Conservation (phyloP, 2,888 invertebrate genomes). For the Smittia aterrima region DNA sequence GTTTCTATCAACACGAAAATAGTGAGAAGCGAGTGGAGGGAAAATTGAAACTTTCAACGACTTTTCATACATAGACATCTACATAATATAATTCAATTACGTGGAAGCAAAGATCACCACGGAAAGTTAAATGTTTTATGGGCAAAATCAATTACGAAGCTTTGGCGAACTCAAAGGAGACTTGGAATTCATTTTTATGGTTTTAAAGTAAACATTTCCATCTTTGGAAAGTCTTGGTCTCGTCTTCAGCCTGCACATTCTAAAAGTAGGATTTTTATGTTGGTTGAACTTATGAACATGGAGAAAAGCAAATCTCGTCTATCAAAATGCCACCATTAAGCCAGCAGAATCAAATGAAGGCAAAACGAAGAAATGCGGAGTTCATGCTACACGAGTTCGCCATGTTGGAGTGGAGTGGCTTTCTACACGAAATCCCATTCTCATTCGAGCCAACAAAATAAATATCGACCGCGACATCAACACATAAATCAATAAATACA, state of each 20-base stretch:
- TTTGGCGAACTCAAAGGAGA: background rate
- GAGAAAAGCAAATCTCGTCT: conserved; percentile 21
- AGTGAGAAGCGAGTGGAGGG: conserved; percentile 6
- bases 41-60: conserved; percentile 7
- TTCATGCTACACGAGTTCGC: conserved; percentile 21
- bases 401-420: conserved; percentile 25
- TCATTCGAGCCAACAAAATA: conserved; percentile 27
- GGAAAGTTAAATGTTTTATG: conserved; percentile 9
- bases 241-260: background rate
- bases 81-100: conserved; percentile 30
- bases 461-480: conserved; percentile 41
- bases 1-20: conserved; percentile 37
- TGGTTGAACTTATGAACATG: background rate
- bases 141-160: conserved; percentile 10
- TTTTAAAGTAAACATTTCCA: background rate
- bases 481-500: conserved; percentile 42
- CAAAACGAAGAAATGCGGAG: conserved; percentile 4
- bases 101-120: background rate
- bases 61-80: background rate
- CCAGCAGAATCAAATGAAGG: background rate
- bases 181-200: background rate
- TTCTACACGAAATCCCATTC: conserved; percentile 36
- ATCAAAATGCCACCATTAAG: conserved; percentile 38
- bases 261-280: background rate
- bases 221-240: conserved; percentile 1